These are phyloP conservation scores for Campopleginae sp. DNA, from an alignment of 2,888 invertebrate species.

Conservation along the genomic window DNA sequence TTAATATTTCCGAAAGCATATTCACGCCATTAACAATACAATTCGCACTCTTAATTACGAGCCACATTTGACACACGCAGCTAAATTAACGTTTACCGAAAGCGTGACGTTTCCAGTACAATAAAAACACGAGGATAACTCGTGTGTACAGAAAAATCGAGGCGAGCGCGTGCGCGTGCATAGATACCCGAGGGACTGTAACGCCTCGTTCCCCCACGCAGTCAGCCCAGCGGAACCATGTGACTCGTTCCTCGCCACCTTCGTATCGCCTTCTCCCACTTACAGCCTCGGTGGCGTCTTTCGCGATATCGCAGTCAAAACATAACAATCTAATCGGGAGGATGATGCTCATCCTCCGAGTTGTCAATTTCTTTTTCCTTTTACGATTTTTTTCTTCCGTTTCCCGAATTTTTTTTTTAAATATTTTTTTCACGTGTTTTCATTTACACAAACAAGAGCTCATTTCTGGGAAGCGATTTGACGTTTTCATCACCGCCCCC, in stretches of 20 bases:
- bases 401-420: neutral
- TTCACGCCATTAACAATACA: neutral
- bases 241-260: conserved; percentile 26
- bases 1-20: neutral
- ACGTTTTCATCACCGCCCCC: neutral
- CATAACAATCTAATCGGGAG: conserved; percentile 56
- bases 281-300: neutral
- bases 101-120: neutral
- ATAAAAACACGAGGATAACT: conserved; percentile 3
- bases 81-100: neutral
- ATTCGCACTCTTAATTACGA: neutral
- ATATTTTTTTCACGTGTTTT: neutral
- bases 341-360: neutral
- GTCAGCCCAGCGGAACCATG: conserved; percentile 28
- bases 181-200: conserved; percentile 9
- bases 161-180: neutral
- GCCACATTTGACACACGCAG: neutral
- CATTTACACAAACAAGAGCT: neutral
- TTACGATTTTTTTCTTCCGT: neutral
- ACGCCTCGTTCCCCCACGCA: conserved; percentile 33
- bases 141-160: neutral
- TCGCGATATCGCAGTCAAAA: conserved; percentile 58
- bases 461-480: conserved; percentile 8
- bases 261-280: conserved; percentile 18
- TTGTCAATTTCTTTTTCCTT: neutral